A percentile compares a stretch with the other conserved stretches of the same genome.
These are phyloP conservation scores for Amphimallon solstitiale DNA, from an alignment of 2,888 invertebrate species.

Conservation along the genomic window DNA sequence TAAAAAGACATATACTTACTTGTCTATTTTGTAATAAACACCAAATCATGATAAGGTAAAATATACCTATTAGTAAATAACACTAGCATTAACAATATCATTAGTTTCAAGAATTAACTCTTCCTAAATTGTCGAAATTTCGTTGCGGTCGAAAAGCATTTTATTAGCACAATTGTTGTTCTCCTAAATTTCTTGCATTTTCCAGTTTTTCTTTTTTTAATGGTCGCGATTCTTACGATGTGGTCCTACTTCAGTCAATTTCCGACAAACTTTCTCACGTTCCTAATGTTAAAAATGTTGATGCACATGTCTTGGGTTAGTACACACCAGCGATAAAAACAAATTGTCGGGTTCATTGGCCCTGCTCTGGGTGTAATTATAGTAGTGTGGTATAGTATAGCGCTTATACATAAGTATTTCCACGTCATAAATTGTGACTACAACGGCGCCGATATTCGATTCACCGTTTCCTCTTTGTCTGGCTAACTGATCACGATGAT, in stretches of 20 bases:
- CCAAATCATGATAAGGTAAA: too few species aligned
- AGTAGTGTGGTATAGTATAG: conserved; percentile 46
- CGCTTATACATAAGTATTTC: conserved; percentile 47
- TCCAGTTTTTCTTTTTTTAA: background rate
- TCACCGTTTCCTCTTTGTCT: conserved; percentile 33
- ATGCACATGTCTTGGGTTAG: conserved; percentile 34
- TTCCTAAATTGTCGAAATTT: conserved; percentile 1
- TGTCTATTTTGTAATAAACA: too few species aligned
- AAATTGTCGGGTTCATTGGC: conserved; percentile 48
- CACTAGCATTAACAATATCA: too few species aligned
- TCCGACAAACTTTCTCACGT: conserved; percentile 32
- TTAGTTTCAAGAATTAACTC: too few species aligned
- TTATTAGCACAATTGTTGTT: background rate
- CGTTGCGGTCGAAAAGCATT: background rate
- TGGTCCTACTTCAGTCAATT: conserved; percentile 19
- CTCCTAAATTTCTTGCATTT: background rate
- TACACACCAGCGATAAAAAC: conserved; percentile 35
- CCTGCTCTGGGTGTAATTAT: conserved; percentile 48
- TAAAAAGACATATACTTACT: background rate
- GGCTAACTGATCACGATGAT: background rate
- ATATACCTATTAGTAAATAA: too few species aligned
- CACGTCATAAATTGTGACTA: conserved; percentile 51
- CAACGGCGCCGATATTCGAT: conserved; percentile 39
- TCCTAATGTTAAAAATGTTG: conserved; percentile 34
- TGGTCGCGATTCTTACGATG: background rate